These are phyloP conservation scores for Drosophila punjabiensis DNA, from an alignment of 1,140 invertebrate genomes.

Conservation along the genomic window DNA sequence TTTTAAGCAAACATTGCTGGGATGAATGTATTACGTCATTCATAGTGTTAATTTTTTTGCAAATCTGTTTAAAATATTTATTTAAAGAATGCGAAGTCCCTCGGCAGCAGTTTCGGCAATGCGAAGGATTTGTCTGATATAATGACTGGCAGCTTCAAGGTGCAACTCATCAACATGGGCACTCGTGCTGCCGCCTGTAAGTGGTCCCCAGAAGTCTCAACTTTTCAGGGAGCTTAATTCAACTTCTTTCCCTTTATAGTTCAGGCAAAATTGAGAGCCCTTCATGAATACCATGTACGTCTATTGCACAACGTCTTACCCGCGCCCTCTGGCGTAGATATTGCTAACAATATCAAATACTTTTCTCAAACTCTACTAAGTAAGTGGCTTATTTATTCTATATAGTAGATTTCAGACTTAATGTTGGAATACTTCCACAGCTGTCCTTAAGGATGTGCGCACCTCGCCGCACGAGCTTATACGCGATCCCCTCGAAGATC, in stretches of 20 bases:
- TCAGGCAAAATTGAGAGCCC: constrained; percentile 97
- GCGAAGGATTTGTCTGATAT: constrained; percentile 85
- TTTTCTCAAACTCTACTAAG: constrained; percentile 98
- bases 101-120: constrained; percentile 85
- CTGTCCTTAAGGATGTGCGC: constrained; percentile 97
- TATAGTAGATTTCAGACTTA: background rate
- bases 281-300: constrained; percentile 98
- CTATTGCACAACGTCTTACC: constrained; percentile 96
- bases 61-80: constrained; percentile 3
- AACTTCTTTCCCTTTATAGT: constrained; percentile 88
- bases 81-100: constrained; percentile 82
- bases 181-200: constrained; percentile 91
- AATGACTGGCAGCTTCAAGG: constrained; percentile 87
- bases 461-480: constrained; percentile 96
- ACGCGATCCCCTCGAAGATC: constrained; percentile 93
- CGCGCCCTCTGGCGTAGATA: constrained; percentile 96
- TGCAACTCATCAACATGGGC: constrained; percentile 90
- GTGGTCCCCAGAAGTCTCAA: constrained; percentile 84
- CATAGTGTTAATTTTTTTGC: background rate
- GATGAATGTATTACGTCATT: constrained; percentile 52
- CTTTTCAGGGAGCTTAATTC: background rate
- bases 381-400: constrained; percentile 86
- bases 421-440: constrained; percentile 86
- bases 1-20: constrained; percentile 7
- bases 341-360: constrained; percentile 98